Evolutionary conservation across 1,140 invertebrate genomes (phyloP).

Genomic region (Drosophila nasuta): DNA sequence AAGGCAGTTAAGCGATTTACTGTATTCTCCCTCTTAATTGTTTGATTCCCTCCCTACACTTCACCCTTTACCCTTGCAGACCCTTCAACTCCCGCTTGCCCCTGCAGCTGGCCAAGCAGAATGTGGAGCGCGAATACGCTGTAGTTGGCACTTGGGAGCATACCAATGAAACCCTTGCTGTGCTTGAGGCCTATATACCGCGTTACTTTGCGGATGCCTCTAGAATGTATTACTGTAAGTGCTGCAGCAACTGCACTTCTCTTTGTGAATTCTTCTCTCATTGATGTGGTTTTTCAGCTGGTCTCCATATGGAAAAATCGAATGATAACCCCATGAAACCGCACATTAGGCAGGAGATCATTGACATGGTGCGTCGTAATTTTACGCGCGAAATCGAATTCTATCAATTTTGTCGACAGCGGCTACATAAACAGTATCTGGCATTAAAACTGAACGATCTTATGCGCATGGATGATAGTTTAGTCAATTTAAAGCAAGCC

Average conservation of each 20-base stretch:
- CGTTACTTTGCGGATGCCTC: conserved; percentile 92
- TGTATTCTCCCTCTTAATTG: background rate
- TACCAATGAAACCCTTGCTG: conserved; percentile 92
- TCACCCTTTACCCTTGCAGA: conserved; percentile 85
- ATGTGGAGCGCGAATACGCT: conserved; percentile 93
- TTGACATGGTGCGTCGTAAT: conserved; percentile 93
- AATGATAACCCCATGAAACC: conserved; percentile 88
- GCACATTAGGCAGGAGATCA: conserved; percentile 92
- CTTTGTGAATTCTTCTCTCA: background rate
- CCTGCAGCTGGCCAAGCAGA: conserved; percentile 91
- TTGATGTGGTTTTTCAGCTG: conserved; percentile 85
- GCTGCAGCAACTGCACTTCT: conserved; percentile 39
- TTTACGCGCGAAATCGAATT: conserved; percentile 96
- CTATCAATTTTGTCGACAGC: conserved; percentile 95
- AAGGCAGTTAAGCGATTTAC: too few species aligned
- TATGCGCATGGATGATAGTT: conserved; percentile 58
- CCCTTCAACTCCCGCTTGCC: conserved; percentile 93
- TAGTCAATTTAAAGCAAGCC: conserved; percentile 37
- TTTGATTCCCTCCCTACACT: background rate
- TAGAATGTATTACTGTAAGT: conserved; percentile 91
- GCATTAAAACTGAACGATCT: conserved; percentile 85
- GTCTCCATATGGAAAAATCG: conserved; percentile 37
- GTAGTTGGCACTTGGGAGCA: conserved; percentile 95
- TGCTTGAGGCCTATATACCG: conserved; percentile 93
- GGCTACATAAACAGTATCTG: conserved; percentile 91